phyloP scores from a whole-genome alignment of 2,888 invertebrate genomes.

The Netelia virgata region DNA sequence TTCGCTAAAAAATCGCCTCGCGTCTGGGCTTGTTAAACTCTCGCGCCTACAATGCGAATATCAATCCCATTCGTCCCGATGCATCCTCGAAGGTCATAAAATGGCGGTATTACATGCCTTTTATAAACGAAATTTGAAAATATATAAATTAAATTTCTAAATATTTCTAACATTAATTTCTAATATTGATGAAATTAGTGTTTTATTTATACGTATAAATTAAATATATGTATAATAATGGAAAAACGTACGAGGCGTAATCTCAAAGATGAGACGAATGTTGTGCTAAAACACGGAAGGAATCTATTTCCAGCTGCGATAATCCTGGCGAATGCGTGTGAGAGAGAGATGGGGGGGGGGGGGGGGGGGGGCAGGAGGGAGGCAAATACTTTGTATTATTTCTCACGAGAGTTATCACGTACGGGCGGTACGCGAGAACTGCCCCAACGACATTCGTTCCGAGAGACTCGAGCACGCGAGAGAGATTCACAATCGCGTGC shows the following conservation, averaged over 20 bases:
- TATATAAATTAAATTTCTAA: too few species aligned
- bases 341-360: neutral
- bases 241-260: neutral
- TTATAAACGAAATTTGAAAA: too few species aligned
- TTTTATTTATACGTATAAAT: too few species aligned
- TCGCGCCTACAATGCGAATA: slow-evolving; percentile 18
- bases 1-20: neutral
- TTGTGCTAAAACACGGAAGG: slow-evolving; percentile 40
- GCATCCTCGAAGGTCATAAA: neutral
- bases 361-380: neutral
- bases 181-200: too few species aligned
- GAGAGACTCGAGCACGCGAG: slow-evolving; percentile 26
- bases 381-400: slow-evolving; percentile 23
- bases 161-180: too few species aligned
- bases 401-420: slow-evolving; percentile 23
- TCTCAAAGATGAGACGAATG: slow-evolving; percentile 26
- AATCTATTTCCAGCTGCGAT: slow-evolving; percentile 61
- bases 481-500: slow-evolving; percentile 59
- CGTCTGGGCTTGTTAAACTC: slow-evolving; percentile 45
- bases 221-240: too few species aligned
- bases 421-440: neutral
- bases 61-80: slow-evolving; percentile 50
- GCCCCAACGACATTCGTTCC: slow-evolving; percentile 40
- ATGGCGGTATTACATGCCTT: too few species aligned
- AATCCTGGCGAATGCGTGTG: slow-evolving; percentile 37